Evolutionary conservation across 2,888 invertebrate genomes (phyloP).

Genomic region (Charanyca ferruginea): DNA sequence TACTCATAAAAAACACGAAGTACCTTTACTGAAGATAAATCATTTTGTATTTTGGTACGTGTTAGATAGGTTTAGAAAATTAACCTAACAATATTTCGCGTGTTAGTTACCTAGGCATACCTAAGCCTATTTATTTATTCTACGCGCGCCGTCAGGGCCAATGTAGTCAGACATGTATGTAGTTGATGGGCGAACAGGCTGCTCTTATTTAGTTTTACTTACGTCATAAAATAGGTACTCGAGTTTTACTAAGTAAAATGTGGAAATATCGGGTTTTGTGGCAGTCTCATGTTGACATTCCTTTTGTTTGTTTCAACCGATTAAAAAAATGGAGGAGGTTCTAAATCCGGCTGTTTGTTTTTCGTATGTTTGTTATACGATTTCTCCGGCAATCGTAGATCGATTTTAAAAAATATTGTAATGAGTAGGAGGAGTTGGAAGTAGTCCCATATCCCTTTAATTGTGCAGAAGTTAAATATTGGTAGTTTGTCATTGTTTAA

Average conservation of each 20-base stretch:
- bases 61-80: neutral
- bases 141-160: conserved; percentile 22
- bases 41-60: neutral
- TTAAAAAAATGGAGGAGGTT: too few species aligned
- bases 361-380: too few species aligned
- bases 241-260: neutral
- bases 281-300: neutral
- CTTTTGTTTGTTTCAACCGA: too few species aligned
- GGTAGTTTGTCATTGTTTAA: too few species aligned
- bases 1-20: too few species aligned
- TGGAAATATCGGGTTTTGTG: neutral
- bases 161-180: conserved; percentile 26
- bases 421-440: too few species aligned
- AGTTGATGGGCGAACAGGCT: conserved; percentile 30
- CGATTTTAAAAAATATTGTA: too few species aligned
- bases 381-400: too few species aligned
- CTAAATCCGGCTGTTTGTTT: too few species aligned
- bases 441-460: too few species aligned
- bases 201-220: conserved; percentile 8
- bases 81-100: conserved; percentile 1
- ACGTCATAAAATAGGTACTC: conserved; percentile 16
- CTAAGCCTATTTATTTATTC: conserved; percentile 31
- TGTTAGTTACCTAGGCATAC: neutral
- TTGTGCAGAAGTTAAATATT: too few species aligned
- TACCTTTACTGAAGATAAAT: neutral